Evolutionary conservation across 2,888 invertebrate species (phyloP).

Genomic region (Ectemnius cavifrons): DNA sequence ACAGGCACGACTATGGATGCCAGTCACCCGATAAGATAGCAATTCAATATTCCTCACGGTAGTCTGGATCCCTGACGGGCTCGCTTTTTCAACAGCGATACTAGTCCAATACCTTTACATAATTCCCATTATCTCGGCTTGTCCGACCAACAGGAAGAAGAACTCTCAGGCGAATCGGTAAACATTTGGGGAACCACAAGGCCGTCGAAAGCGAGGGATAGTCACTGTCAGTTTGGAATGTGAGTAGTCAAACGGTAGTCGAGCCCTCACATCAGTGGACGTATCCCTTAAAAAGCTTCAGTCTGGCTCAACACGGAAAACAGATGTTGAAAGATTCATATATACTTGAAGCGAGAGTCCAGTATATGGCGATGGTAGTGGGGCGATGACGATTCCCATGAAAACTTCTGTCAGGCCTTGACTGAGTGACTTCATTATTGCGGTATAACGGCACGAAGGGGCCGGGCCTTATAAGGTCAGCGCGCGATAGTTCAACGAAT

Average conservation of each 20-base stretch:
- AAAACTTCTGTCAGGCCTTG: conserved; percentile 67
- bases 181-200: not conserved
- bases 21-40: conserved; percentile 40
- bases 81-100: conserved; percentile 21
- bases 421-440: conserved; percentile 69
- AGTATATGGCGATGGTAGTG: conserved; percentile 6
- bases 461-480: conserved; percentile 61
- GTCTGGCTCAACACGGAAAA: conserved; percentile 10
- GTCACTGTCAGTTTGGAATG: not conserved
- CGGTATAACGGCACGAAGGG: conserved; percentile 61
- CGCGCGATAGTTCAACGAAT: conserved; percentile 50
- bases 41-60: conserved; percentile 17
- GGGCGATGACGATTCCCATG: conserved; percentile 44
- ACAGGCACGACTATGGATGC: conserved; percentile 1
- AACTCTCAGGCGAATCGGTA: not conserved
- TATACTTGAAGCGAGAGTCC: not conserved
- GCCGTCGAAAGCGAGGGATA: conserved; percentile 11
- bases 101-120: conserved; percentile 18
- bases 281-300: not conserved
- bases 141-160: not conserved
- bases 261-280: no score
- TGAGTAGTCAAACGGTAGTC: no score
- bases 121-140: conserved; percentile 27
- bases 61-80: conserved; percentile 12
- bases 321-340: conserved; percentile 12